Conservation (phyloP, 2,113 vertebrate genomes). For the Salvelinus fontinalis region DNA sequence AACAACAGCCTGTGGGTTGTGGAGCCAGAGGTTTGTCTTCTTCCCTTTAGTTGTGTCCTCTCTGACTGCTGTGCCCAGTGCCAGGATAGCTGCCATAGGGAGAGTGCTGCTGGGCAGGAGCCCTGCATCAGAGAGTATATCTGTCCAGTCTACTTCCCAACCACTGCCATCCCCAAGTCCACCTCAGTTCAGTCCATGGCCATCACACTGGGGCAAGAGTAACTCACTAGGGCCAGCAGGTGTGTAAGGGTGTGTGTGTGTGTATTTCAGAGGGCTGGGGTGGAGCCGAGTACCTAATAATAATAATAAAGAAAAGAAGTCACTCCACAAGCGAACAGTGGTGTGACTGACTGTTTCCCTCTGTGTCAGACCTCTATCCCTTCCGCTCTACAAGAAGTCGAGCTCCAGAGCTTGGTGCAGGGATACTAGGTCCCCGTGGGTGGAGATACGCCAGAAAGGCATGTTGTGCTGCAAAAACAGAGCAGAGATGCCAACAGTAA, state of each 20-base stretch:
- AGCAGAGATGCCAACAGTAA: not conserved
- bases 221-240: slow-evolving; percentile 3
- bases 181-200: slow-evolving; percentile 35
- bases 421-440: slow-evolving; percentile 92
- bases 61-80: slow-evolving; percentile 43
- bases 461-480: slow-evolving; percentile 89
- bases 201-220: not conserved
- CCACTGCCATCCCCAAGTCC: slow-evolving; percentile 37
- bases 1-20: not conserved
- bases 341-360: not conserved
- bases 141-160: slow-evolving; percentile 38
- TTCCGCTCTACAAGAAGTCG: slow-evolving; percentile 88
- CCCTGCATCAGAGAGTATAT: slow-evolving; percentile 2
- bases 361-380: not conserved
- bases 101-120: slow-evolving; percentile 29
- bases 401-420: slow-evolving; percentile 96
- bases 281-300: slow-evolving; percentile 9
- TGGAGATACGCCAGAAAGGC: slow-evolving; percentile 97
- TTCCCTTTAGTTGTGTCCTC: not conserved
- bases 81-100: slow-evolving; percentile 73
- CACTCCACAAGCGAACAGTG: slow-evolving; percentile 25
- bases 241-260: slow-evolving; percentile 14
- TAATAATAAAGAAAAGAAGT: not conserved
- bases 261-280: slow-evolving; percentile 25
- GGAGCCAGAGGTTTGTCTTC: not conserved